phyloP scores from a whole-genome alignment of 2,797 vertebrate genomes.

The Gymnopithys bicolor region DNA sequence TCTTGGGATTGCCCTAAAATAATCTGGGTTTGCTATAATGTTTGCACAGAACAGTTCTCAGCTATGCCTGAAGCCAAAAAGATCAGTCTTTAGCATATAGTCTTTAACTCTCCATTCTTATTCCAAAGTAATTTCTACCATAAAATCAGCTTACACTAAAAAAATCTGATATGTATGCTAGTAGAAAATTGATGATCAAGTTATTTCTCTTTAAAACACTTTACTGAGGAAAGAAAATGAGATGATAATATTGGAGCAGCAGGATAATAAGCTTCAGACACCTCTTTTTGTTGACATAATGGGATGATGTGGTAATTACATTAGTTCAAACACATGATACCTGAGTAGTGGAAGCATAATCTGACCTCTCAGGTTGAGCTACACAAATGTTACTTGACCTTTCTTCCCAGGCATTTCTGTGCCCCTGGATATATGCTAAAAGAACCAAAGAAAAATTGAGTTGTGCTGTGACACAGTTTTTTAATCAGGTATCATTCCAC shows the following conservation, averaged over 20 bases:
- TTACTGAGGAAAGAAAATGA: neutral
- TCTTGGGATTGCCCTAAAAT: neutral
- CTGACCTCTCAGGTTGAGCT: neutral
- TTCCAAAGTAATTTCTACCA: neutral
- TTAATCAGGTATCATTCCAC: neutral
- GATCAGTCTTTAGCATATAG: neutral
- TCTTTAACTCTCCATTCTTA: neutral
- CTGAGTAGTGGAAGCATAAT: neutral
- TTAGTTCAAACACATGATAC: neutral
- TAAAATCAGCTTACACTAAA: neutral
- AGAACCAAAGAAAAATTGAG: neutral
- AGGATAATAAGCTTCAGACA: slow-evolving; percentile 11
- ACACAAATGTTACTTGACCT: neutral
- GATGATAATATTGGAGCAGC: neutral
- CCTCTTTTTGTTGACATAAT: slow-evolving; percentile 16
- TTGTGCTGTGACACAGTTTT: neutral
- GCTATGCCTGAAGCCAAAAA: neutral
- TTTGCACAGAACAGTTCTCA: neutral
- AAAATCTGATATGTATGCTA: neutral
- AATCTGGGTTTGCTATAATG: neutral
- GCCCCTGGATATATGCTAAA: neutral
- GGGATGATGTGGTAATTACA: neutral
- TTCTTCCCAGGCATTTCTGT: neutral
- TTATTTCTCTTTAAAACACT: neutral
- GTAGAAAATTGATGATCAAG: neutral